Conservation (phyloP, 2,888 invertebrate species). For the Ophion obscuratus region DNA sequence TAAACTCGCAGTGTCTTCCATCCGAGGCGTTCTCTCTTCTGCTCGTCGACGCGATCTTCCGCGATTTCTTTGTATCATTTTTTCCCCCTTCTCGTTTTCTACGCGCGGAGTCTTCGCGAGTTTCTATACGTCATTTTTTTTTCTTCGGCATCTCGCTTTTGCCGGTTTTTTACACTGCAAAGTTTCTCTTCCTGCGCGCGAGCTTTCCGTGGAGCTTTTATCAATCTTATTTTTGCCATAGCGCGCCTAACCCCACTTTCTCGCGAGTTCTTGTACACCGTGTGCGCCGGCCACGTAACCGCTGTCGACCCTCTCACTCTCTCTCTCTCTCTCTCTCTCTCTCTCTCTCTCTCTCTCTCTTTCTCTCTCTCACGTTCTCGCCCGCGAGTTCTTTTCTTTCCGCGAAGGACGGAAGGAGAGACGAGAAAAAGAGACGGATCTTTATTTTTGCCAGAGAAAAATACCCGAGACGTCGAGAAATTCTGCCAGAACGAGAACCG, state of each 20-base stretch:
- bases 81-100: conserved; percentile 41
- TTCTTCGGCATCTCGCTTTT: conserved; percentile 45
- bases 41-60: conserved; percentile 6
- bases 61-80: conserved; percentile 31
- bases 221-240: conserved; percentile 73
- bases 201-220: conserved; percentile 67
- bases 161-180: conserved; percentile 65
- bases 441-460: conserved; percentile 77
- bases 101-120: conserved; percentile 53
- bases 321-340: conserved; percentile 22
- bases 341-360: neutral
- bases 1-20: neutral
- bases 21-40: conserved; percentile 18
- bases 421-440: conserved; percentile 69
- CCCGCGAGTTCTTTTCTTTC: conserved; percentile 57
- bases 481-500: conserved; percentile 76
- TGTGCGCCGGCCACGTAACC: conserved; percentile 31
- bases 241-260: conserved; percentile 54
- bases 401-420: conserved; percentile 68
- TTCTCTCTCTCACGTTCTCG: conserved; percentile 52
- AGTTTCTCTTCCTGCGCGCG: conserved; percentile 48
- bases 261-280: conserved; percentile 17
- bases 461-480: conserved; percentile 74
- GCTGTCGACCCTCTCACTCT: conserved; percentile 13
- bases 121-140: conserved; percentile 60